Evolutionary conservation across 2,113 vertebrate species (phyloP), one percentile per base, ranked within the genome.

Genomic region (Tichodroma muraria): DNA sequence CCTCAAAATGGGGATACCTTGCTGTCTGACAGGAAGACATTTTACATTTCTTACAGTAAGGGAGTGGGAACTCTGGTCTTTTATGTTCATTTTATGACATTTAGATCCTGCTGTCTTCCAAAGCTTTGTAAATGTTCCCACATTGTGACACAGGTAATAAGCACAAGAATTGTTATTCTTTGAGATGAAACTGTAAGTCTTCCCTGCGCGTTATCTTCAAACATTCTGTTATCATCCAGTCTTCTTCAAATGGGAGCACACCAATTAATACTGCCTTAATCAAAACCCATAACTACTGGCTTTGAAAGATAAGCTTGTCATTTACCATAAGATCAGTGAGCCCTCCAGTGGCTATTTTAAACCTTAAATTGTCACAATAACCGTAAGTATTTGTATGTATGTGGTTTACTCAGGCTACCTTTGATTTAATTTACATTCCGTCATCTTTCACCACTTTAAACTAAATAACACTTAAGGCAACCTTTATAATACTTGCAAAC

Each of bases 341-440:
- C 92, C 95, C 88, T 90, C 96, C 92, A n/a, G 92, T 96, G 97
- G 94, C 42, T 68, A 25, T 35, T 72, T 44, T 78, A 65, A 69
- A 92, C 19, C 42, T 44, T 85, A 76, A 82, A 90, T 10, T 75
- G 22, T 56, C 68, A 64, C 2, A 77, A 31, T 44, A 73, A 80
- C 5, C 2, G 1, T 28, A 78, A 50, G 9, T 42, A 19, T 56
- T 47, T 80, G 6, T 35, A n/a, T 20, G 3, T 11, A 77, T 7
- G 21, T 14, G 5, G 7, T 52, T 75, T 76, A 35, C 37, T 85
- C 21, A 44, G 47, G 73, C 72, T 76, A 50, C 13, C 35, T 37
- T 76, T 28, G 15, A 80, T 90, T 84, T 85, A 10, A 63, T 53
- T 52, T 53, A 5, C 64, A 53, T 73, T 89, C 56, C 40, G 21